Conservation (phyloP, 1,140 invertebrate species). For the Lucilia sericata region DNA sequence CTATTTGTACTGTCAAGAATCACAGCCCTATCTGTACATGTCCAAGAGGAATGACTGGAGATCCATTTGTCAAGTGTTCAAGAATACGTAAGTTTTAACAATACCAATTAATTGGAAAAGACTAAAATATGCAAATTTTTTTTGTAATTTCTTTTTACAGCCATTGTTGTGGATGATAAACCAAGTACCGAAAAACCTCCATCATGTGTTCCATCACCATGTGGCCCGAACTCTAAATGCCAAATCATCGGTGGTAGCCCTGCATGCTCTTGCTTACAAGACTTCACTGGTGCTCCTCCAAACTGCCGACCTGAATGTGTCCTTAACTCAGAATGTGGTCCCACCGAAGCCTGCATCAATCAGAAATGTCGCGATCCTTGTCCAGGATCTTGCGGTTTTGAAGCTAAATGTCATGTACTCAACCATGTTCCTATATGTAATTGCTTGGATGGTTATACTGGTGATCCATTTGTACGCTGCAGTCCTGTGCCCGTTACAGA, state of each 20-base stretch:
- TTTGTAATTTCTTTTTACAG: slow-evolving; percentile 31
- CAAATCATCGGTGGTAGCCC: slow-evolving; percentile 77
- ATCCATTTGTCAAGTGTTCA: slow-evolving; percentile 74
- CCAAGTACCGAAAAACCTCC: slow-evolving; percentile 73
- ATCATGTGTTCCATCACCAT: slow-evolving; percentile 82
- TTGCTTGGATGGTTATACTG: slow-evolving; percentile 75
- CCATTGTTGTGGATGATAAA: slow-evolving; percentile 61
- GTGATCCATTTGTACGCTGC: slow-evolving; percentile 79
- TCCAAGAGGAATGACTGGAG: slow-evolving; percentile 73
- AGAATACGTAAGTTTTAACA: slow-evolving; percentile 68
- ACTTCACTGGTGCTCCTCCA: slow-evolving; percentile 81
- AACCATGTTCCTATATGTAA: slow-evolving; percentile 80
- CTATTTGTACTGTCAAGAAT: slow-evolving; percentile 73
- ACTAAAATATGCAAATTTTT: not conserved
- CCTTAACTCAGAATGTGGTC: slow-evolving; percentile 80
- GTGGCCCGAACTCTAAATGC: slow-evolving; percentile 85
- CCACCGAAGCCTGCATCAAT: slow-evolving; percentile 76
- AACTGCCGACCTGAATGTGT: slow-evolving; percentile 83
- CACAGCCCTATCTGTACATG: slow-evolving; percentile 76
- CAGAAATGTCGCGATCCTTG: slow-evolving; percentile 84
- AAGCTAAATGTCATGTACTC: slow-evolving; percentile 76
- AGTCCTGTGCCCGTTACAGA: slow-evolving; percentile 65
- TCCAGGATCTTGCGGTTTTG: slow-evolving; percentile 78
- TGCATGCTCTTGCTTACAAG: slow-evolving; percentile 81
- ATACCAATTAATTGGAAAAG: not conserved